A percentile compares a stretch with the other conserved stretches of the same genome.
Evolutionary conservation across 1,140 invertebrate genomes (phyloP).

Genomic region (Tetramorium simillimum): DNA sequence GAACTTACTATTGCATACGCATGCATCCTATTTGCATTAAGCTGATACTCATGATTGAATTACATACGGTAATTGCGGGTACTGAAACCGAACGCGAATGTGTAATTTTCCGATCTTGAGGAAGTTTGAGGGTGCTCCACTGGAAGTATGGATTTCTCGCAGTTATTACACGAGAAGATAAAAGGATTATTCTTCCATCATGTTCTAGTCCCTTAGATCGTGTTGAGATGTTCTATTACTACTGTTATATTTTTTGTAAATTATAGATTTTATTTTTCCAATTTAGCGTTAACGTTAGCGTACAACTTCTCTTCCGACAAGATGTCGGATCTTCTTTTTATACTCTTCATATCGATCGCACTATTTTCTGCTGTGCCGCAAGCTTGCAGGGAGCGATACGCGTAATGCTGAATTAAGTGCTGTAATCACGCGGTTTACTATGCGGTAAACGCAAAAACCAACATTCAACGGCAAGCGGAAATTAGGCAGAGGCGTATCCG

Average conservation of each 20-base stretch:
- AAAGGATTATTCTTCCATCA: not conserved
- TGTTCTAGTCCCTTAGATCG: not conserved
- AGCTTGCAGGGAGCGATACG: conserved; percentile 1
- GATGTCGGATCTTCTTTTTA: not conserved
- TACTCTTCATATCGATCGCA: not conserved
- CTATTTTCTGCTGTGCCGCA: not conserved
- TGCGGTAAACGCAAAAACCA: conserved; percentile 3
- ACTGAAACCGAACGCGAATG: conserved; percentile 32
- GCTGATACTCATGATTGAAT: conserved; percentile 45
- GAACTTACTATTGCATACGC: not conserved
- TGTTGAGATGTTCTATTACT: not conserved
- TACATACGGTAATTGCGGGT: conserved; percentile 48
- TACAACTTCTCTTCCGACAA: not conserved
- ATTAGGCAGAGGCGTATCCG: conserved; percentile 12
- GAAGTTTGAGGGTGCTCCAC: not conserved
- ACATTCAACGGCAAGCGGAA: not conserved
- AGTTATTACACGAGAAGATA: not conserved
- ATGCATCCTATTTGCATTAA: conserved; percentile 34
- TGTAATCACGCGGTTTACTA: not conserved
- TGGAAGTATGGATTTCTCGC: not conserved
- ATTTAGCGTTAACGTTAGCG: not conserved
- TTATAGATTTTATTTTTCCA: conserved; percentile 1
- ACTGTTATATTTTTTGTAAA: not conserved
- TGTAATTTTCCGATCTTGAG: conserved; percentile 35
- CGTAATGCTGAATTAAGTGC: not conserved